phyloP scores from a whole-genome alignment of 2,888 invertebrate species.

The Chrysomela aeneicollis region DNA sequence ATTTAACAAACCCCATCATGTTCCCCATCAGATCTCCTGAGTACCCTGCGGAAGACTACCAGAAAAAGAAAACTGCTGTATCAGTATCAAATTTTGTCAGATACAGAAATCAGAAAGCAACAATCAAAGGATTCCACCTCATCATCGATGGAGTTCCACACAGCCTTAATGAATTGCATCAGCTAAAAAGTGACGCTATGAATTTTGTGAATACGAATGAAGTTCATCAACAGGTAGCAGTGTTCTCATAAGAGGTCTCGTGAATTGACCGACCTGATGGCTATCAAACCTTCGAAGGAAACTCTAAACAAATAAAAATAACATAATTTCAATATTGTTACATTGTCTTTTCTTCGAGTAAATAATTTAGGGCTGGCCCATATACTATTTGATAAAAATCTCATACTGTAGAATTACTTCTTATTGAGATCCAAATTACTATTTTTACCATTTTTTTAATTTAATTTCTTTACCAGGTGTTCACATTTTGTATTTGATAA shows the following conservation, averaged over 20 bases:
- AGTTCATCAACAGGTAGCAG: not conserved
- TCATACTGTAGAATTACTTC: no score
- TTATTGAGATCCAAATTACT: no score
- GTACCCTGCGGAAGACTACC: not conserved
- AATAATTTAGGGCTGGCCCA: no score
- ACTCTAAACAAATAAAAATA: no score
- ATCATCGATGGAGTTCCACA: not conserved
- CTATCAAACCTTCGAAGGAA: no score
- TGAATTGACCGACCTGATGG: not conserved
- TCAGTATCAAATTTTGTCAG: constrained; percentile 8
- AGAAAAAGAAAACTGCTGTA: not conserved
- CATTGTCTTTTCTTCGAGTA: not conserved
- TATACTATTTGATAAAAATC: no score
- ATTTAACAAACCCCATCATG: not conserved
- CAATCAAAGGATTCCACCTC: constrained; percentile 3
- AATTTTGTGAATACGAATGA: not conserved
- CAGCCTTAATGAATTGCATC: constrained; percentile 1
- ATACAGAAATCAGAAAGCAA: not conserved
- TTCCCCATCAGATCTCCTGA: not conserved
- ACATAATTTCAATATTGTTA: no score
- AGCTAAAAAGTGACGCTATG: no score
- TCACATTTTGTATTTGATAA: no score
- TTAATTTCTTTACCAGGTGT: no score
- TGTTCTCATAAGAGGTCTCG: not conserved
- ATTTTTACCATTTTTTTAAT: no score